These are phyloP conservation scores for Bufo gargarizans DNA, from an alignment of 2,113 vertebrate genomes.

Conservation along the genomic window DNA sequence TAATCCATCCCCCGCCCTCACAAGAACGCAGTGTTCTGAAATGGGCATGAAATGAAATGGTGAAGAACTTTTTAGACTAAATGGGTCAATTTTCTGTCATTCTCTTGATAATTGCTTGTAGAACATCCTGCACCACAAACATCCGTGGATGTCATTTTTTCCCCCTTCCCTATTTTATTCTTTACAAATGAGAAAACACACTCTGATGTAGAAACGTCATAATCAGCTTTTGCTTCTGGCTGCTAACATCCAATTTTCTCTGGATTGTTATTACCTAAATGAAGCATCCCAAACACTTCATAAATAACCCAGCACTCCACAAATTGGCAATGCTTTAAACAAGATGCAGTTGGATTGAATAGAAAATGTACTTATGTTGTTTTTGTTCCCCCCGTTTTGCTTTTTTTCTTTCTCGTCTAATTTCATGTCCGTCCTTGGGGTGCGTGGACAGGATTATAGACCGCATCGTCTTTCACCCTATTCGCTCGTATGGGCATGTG, in stretches of 20 bases:
- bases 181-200: conserved; percentile 69
- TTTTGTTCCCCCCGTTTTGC: not conserved
- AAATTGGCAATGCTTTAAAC: conserved; percentile 63
- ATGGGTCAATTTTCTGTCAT: conserved; percentile 70
- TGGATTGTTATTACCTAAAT: conserved; percentile 67
- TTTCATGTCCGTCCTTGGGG: conserved; percentile 34
- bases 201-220: conserved; percentile 66
- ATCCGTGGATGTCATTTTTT: conserved; percentile 49
- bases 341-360: conserved; percentile 64
- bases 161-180: conserved; percentile 40
- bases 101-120: conserved; percentile 68
- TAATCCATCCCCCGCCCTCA: conserved; percentile 68
- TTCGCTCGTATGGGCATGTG: not conserved
- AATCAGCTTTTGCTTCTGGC: conserved; percentile 68
- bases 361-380: conserved; percentile 61
- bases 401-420: conserved; percentile 62
- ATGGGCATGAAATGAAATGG: conserved; percentile 70
- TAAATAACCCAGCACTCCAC: conserved; percentile 63
- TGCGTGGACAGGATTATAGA: conserved; percentile 1
- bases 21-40: conserved; percentile 69
- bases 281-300: conserved; percentile 65
- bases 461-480: not conserved
- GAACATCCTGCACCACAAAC: conserved; percentile 56
- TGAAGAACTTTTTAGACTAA: conserved; percentile 66
- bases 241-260: conserved; percentile 70